Evolutionary conservation across 2,888 invertebrate species (phyloP).

Genomic region (Andrena fulva): DNA sequence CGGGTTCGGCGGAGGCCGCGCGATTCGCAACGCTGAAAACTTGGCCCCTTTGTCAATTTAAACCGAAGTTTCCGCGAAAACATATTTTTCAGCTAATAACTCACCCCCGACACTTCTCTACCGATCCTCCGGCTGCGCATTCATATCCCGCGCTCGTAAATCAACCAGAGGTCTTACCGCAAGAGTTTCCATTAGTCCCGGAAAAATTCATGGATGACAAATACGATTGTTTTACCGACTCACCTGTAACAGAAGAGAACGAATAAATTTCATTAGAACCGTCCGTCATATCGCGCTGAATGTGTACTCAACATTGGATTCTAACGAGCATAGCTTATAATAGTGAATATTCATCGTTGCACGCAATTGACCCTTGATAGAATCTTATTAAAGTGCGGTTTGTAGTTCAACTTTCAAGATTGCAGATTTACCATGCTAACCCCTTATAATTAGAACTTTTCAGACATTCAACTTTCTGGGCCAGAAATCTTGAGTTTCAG

Average conservation of each 20-base stretch:
- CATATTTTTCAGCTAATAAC: constrained; percentile 77
- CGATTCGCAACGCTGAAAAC: constrained; percentile 72
- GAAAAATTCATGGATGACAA: constrained; percentile 73
- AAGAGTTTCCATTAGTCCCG: constrained; percentile 74
- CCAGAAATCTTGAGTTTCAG: background rate
- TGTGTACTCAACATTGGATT: background rate
- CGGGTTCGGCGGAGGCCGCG: constrained; percentile 36
- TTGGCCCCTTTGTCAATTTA: constrained; percentile 75
- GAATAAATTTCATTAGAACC: constrained; percentile 38
- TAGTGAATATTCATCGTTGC: background rate
- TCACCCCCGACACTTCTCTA: constrained; percentile 70
- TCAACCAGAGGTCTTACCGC: constrained; percentile 73
- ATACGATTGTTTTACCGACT: constrained; percentile 74
- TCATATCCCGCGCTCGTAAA: constrained; percentile 74
- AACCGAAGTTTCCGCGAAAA: constrained; percentile 74
- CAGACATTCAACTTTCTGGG: background rate
- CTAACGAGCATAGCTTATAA: background rate
- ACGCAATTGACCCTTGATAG: no score
- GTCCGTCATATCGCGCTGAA: background rate
- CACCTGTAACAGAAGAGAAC: constrained; percentile 72
- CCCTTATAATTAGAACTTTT: background rate
- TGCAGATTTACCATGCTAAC: background rate
- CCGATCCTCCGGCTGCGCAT: constrained; percentile 71
- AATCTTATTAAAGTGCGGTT: background rate
- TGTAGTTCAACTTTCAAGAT: background rate